A percentile compares a stretch with the other conserved stretches of the same genome.
Conservation (phyloP, 2,113 vertebrate species). For the human (Homo sapiens) region GRCh38 chr11:58170001-58170500, state of each 20-base stretch:
- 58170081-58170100: not conserved
- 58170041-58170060: not conserved
- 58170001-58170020: not conserved
- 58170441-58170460: not conserved
- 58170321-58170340: not conserved
- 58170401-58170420: not conserved
- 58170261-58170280: not conserved
- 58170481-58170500: not conserved
- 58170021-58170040: not conserved
- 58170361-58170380: not conserved
- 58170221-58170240: not conserved
- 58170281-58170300: not conserved
- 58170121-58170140: not conserved
- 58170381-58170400: not conserved
- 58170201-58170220: not conserved
- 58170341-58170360: not conserved
- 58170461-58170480: not conserved
- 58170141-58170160: not conserved
- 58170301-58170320: not conserved
- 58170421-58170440: not conserved
- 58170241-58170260: not conserved
- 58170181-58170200: not conserved
- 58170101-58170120: not conserved
- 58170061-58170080: not conserved
- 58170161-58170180: not conserved